Percentiles rank a stretch among this genome's conserved stretches.
These are phyloP conservation scores for Drosophila sp. DNA, from an alignment of 1,140 invertebrate genomes.

Conservation along the genomic window DNA sequence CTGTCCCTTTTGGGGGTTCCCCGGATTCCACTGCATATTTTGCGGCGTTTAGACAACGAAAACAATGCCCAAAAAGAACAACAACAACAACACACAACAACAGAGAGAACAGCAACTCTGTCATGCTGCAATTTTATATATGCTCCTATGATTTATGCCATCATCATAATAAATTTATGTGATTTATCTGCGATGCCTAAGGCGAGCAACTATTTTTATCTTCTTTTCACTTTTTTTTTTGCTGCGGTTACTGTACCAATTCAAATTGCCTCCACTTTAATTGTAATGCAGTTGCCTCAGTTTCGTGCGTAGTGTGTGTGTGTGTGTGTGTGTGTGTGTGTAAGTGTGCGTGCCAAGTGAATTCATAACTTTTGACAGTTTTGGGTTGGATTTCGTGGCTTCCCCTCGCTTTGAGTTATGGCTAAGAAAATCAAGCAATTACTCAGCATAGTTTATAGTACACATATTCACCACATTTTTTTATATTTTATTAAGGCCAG, in stretches of 20 bases:
- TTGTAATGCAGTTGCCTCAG: constrained; percentile 3
- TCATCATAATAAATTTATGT: constrained; percentile 84
- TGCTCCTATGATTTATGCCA: constrained; percentile 76
- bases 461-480: neutral
- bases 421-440: constrained; percentile 4
- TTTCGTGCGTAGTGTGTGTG: neutral
- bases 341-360: neutral
- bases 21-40: constrained; percentile 73
- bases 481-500: neutral
- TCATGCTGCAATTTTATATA: constrained; percentile 71
- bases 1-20: constrained; percentile 34
- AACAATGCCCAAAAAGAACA: constrained; percentile 57
- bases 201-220: constrained; percentile 37
- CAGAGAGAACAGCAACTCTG: constrained; percentile 8
- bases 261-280: constrained; percentile 32
- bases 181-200: constrained; percentile 75
- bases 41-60: constrained; percentile 69
- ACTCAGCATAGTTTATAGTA: neutral
- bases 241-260: constrained; percentile 47
- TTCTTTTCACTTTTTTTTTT: too few relatives aligned
- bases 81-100: constrained; percentile 35
- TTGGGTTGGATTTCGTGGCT: neutral
- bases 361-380: constrained; percentile 23
- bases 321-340: neutral
- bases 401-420: neutral